Conservation (phyloP, 1,140 invertebrate genomes). For the Nylanderia fulva region DNA sequence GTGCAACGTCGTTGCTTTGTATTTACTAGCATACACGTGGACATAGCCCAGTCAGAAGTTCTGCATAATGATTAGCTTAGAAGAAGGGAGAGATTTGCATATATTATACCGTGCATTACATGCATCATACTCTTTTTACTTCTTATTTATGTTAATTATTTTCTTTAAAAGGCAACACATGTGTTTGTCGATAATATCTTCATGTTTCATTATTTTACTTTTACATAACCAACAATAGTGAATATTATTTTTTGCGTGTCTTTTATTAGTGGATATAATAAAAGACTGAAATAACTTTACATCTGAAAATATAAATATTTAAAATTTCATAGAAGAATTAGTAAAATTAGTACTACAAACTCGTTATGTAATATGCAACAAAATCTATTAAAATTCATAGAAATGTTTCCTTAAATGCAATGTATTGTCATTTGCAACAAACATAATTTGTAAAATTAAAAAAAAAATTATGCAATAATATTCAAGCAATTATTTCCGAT, state of each 20-base stretch:
- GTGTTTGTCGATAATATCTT: neutral
- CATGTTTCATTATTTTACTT: neutral
- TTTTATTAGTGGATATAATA: neutral
- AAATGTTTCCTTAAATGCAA: neutral
- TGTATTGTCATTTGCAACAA: neutral
- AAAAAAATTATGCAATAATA: neutral
- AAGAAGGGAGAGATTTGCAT: conserved; percentile 22
- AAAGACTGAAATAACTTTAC: neutral
- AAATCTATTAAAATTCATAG: neutral
- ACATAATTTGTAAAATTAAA: neutral
- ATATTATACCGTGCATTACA: neutral
- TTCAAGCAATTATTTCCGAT: neutral
- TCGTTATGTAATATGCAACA: neutral
- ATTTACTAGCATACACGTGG: neutral
- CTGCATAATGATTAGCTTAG: conserved; percentile 15
- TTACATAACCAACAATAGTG: neutral
- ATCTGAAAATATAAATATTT: neutral
- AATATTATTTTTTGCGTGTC: neutral
- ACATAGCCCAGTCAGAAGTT: neutral
- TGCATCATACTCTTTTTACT: neutral
- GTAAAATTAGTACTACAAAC: neutral
- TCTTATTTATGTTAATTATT: neutral
- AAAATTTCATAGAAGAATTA: neutral
- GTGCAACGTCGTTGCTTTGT: conserved; percentile 2
- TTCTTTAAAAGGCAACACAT: neutral